Conservation (phyloP, 2,797 vertebrate genomes). For the Ctenopoma kingsleyae region DNA sequence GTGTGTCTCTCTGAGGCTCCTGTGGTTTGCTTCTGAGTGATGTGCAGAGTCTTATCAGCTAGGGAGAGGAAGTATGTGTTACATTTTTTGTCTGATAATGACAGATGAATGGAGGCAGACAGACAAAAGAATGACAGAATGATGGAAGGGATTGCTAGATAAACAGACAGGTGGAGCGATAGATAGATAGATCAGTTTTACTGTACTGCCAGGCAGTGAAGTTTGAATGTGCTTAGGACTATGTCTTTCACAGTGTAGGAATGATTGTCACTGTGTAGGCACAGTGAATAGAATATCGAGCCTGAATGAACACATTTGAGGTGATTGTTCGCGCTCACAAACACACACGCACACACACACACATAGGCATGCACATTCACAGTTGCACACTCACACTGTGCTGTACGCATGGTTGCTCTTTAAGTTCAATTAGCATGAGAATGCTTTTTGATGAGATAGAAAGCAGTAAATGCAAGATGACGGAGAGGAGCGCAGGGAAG, state of each 20-base stretch:
- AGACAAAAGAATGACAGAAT: constrained; percentile 69
- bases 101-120: constrained; percentile 72
- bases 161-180: constrained; percentile 71
- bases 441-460: constrained; percentile 79
- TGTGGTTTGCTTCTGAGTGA: constrained; percentile 53
- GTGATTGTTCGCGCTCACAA: constrained; percentile 54
- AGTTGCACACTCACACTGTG: constrained; percentile 32
- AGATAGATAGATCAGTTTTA: constrained; percentile 69
- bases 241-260: constrained; percentile 58
- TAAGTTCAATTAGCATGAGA: constrained; percentile 85
- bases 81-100: constrained; percentile 71
- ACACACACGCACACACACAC: constrained; percentile 13
- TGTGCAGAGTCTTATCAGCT: constrained; percentile 63
- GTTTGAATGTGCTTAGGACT: constrained; percentile 60
- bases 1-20: constrained; percentile 19
- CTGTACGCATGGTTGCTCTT: constrained; percentile 71
- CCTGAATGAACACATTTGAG: constrained; percentile 60
- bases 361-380: constrained; percentile 5
- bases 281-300: constrained; percentile 64
- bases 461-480: constrained; percentile 70
- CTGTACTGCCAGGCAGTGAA: constrained; percentile 59
- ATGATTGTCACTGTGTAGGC: constrained; percentile 55
- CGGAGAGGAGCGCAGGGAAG: constrained; percentile 29
- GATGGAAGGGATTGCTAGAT: constrained; percentile 69
- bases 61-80: constrained; percentile 64